phyloP scores from a whole-genome alignment of 2,888 invertebrate species.

The Hirtodrosophila cameraria region DNA sequence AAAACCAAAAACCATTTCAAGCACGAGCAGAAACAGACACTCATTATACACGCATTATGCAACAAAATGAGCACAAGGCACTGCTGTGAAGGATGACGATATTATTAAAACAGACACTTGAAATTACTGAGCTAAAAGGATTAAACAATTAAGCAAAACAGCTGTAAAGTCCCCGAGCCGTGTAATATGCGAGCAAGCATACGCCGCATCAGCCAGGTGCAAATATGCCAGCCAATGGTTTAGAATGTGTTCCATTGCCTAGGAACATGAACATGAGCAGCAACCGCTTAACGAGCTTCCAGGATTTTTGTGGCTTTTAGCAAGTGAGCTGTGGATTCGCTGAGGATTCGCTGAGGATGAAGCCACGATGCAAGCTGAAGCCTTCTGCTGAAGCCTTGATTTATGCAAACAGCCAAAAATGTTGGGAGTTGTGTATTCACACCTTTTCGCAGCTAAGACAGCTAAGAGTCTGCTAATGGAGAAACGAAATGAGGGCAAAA shows the following conservation, averaged over 20 bases:
- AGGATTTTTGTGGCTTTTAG: constrained; percentile 73
- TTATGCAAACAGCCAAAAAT: constrained; percentile 68
- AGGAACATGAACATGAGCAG: constrained; percentile 48
- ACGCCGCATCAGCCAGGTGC: constrained; percentile 61
- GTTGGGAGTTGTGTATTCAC: constrained; percentile 74
- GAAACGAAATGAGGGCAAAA: constrained; percentile 15
- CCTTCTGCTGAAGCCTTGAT: constrained; percentile 43
- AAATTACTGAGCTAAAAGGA: constrained; percentile 66
- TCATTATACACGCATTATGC: constrained; percentile 46
- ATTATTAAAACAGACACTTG: constrained; percentile 60
- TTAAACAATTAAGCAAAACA: constrained; percentile 64
- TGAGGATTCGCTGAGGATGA: constrained; percentile 5
- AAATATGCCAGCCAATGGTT: constrained; percentile 21
- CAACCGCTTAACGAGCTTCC: constrained; percentile 59
- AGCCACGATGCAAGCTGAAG: background rate
- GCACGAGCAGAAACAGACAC: constrained; percentile 19
- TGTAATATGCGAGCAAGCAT: constrained; percentile 59
- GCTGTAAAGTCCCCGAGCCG: constrained; percentile 56
- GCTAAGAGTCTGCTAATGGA: constrained; percentile 64
- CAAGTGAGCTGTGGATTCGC: constrained; percentile 35
- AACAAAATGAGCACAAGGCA: constrained; percentile 57
- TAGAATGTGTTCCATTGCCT: constrained; percentile 46
- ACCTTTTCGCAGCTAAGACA: no score
- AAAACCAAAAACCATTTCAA: no score
- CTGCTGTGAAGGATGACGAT: no score